These are phyloP conservation scores for Misgurnus mizolepis DNA, from an alignment of 2,113 vertebrate species.

Conservation along the genomic window DNA sequence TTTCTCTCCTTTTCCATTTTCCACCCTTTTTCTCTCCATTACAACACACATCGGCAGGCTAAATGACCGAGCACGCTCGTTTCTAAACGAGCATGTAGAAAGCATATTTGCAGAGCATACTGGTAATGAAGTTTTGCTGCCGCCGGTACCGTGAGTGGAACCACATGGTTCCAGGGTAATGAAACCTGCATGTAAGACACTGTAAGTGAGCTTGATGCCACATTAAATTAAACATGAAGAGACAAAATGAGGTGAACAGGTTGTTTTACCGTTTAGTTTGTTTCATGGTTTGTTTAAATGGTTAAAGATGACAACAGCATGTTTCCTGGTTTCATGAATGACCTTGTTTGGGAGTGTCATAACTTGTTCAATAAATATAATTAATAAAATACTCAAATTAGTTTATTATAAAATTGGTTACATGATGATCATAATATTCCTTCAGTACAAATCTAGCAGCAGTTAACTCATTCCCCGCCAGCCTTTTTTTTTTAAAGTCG, in stretches of 20 bases:
- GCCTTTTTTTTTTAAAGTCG: too few relatives aligned
- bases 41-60: constrained; percentile 47
- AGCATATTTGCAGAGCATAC: constrained; percentile 43
- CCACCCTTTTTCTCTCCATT: constrained; percentile 56
- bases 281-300: neutral
- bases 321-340: constrained; percentile 3
- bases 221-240: constrained; percentile 43
- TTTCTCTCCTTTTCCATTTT: constrained; percentile 28
- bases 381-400: neutral
- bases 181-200: constrained; percentile 40
- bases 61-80: constrained; percentile 46
- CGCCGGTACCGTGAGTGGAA: constrained; percentile 33
- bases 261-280: constrained; percentile 26
- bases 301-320: constrained; percentile 13
- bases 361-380: neutral
- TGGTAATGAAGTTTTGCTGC: constrained; percentile 50
- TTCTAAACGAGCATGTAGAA: constrained; percentile 51
- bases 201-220: constrained; percentile 24
- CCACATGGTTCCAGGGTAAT: constrained; percentile 45
- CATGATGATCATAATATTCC: too few relatives aligned
- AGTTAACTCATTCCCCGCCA: too few relatives aligned
- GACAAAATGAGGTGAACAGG: constrained; percentile 31
- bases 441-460: too few relatives aligned
- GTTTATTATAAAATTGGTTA: too few relatives aligned
- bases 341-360: neutral